Conservation (phyloP, 2,113 vertebrate species). For the Isurus oxyrinchus region DNA sequence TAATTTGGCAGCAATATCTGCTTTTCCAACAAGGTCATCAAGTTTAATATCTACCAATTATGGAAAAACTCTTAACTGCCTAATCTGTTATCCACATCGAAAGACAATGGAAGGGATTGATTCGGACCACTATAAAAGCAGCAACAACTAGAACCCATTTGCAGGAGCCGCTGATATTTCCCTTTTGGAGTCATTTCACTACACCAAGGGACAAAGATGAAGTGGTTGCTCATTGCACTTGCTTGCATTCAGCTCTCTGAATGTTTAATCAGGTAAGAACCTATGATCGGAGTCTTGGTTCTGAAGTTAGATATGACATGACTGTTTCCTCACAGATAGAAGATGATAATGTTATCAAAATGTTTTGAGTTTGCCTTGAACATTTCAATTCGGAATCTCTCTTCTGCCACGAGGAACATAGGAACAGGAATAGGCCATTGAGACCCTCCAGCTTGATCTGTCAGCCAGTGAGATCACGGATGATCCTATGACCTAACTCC, state of each 20-base stretch:
- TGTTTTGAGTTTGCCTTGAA: neutral
- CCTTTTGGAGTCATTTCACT: neutral
- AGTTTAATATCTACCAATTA: neutral
- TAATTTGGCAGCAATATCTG: neutral
- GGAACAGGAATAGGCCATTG: no score
- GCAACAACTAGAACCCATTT: neutral
- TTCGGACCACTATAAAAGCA: neutral
- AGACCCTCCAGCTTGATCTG: no score
- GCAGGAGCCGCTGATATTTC: neutral
- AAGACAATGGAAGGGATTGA: neutral
- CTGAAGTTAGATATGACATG: neutral
- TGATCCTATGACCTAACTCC: no score
- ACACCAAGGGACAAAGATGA: slow-evolving; percentile 48
- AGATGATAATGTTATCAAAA: neutral
- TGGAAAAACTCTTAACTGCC: neutral
- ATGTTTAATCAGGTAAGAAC: slow-evolving; percentile 51
- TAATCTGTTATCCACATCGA: neutral
- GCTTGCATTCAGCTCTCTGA: slow-evolving; percentile 53
- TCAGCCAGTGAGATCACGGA: no score
- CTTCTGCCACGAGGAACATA: neutral
- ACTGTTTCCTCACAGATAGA: neutral
- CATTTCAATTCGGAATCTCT: neutral
- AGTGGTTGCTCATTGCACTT: slow-evolving; percentile 49
- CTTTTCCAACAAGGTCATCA: neutral
- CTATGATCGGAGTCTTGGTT: neutral